These are phyloP conservation scores for Lerista edwardsae DNA, from an alignment of 2,797 vertebrate species.

Conservation along the genomic window DNA sequence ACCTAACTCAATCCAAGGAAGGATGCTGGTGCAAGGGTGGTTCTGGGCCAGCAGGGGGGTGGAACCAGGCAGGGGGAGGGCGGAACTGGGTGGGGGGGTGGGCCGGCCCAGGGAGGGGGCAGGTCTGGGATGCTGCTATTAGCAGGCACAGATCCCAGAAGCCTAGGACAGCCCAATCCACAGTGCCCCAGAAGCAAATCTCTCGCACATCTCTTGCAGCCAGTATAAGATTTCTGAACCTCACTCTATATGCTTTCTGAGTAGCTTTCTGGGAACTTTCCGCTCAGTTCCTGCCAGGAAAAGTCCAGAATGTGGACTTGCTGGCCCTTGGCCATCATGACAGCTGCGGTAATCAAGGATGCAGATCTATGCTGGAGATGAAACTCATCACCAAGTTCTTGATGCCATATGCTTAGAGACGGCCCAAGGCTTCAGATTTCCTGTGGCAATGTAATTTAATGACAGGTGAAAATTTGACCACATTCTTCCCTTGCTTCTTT, in stretches of 20 bases:
- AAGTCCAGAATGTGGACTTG: conserved; percentile 21
- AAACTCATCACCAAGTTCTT: conserved; percentile 61
- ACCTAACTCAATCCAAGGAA: too few relatives aligned
- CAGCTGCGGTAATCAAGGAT: conserved; percentile 66
- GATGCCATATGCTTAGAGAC: conserved; percentile 75
- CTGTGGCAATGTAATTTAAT: conserved; percentile 69
- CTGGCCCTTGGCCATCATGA: conserved; percentile 64
- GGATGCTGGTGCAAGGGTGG: too few relatives aligned
- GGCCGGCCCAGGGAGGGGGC: too few relatives aligned
- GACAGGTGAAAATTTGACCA: conserved; percentile 62
- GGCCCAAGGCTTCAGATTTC: conserved; percentile 62
- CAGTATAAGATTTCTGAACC: neutral
- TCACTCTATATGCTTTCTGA: neutral
- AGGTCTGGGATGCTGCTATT: too few relatives aligned
- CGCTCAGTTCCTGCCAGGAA: conserved; percentile 29
- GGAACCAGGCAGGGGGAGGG: too few relatives aligned
- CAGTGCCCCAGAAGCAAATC: too few relatives aligned
- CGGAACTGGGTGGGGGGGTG: too few relatives aligned
- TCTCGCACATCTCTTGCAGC: too few relatives aligned
- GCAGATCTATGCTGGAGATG: conserved; percentile 42
- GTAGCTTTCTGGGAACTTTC: conserved; percentile 7
- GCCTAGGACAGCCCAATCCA: too few relatives aligned
- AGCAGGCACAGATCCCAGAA: too few relatives aligned
- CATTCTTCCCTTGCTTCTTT: conserved; percentile 58
- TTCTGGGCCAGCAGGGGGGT: too few relatives aligned